Conservation (phyloP, 2,797 vertebrate species). For the Cuculus canorus region DNA sequence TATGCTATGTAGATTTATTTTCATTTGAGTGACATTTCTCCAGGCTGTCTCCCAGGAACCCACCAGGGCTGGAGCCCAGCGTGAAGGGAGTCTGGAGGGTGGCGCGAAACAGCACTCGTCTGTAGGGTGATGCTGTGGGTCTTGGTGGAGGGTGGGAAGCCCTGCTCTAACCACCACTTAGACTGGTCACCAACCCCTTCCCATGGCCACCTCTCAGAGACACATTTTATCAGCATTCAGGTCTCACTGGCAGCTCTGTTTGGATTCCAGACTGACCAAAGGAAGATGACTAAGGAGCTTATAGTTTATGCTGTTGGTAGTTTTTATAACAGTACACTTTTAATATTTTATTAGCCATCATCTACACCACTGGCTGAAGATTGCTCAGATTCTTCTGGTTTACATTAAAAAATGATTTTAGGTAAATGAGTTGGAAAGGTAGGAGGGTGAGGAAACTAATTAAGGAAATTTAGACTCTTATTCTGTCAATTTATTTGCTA, state of each 20-base stretch:
- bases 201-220: not conserved
- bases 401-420: not conserved
- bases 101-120: accelerated
- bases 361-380: not conserved
- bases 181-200: not conserved
- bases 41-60: not conserved
- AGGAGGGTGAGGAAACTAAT: not conserved
- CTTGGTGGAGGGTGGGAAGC: accelerated
- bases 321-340: not conserved
- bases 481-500: not conserved
- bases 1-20: not conserved
- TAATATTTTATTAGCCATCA: not conserved
- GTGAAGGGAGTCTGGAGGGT: not conserved
- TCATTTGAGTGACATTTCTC: not conserved
- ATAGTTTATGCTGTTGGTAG: not conserved
- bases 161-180: not conserved
- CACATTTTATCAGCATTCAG: not conserved
- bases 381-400: not conserved
- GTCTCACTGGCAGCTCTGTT: not conserved
- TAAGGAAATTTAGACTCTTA: not conserved
- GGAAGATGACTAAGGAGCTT: not conserved
- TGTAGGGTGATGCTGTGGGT: not conserved
- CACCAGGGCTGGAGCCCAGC: not conserved
- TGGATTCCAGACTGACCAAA: not conserved
- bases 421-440: not conserved